Evolutionary conservation across 2,888 invertebrate genomes (phyloP), one percentile per base, ranked within the genome.

Genomic region (Eupithecia subumbrata): DNA sequence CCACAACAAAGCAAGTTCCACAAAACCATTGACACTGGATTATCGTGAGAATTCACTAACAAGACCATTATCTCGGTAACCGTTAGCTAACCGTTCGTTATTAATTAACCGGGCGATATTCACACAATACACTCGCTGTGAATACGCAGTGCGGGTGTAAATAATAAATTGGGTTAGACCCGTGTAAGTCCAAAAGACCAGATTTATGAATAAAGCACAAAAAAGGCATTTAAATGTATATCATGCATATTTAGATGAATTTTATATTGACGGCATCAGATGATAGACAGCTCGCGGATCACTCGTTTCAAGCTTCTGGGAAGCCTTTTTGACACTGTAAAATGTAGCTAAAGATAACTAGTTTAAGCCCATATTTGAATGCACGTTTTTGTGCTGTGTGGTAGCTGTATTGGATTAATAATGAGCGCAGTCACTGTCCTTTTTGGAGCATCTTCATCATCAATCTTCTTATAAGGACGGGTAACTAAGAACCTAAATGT

Each of bases 51-150:
- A 76, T 76, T 77, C 25, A 60, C 73, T 78, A 79, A 79, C 79
- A 77, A 77, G 76, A 71, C 78, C 72, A 77, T 79, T 77, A 79
- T 79, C 78, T 72, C 45, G 18, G 76, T 69, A 76, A 76, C 76
- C 75, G 77, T 77, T 78, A 76, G 74, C 34, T 75, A 74, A 77
- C 80, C 72, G 80, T 80, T 79, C 74, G n/a, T 56, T 76, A 85
- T 84, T 84, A 86, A 87, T 84, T 86, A 84, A 76, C 78, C 63
- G 52, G 64, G n/a, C 64, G 43, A 76, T 78, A 79, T 80, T 80
- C 80, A 78, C 78, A 79, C 77, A 76, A 73, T 68, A 69, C 63
- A 68, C 68, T 56, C 43, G 22, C 66, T 68, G 45, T 71, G 67
- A 67, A 71, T 11, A 34, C 66, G 48, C 72, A 66, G 43, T 67